Percentiles rank a stretch among this genome's conserved stretches.
These are phyloP conservation scores for Agrypnus murinus DNA, from an alignment of 2,888 invertebrate species.

Conservation along the genomic window DNA sequence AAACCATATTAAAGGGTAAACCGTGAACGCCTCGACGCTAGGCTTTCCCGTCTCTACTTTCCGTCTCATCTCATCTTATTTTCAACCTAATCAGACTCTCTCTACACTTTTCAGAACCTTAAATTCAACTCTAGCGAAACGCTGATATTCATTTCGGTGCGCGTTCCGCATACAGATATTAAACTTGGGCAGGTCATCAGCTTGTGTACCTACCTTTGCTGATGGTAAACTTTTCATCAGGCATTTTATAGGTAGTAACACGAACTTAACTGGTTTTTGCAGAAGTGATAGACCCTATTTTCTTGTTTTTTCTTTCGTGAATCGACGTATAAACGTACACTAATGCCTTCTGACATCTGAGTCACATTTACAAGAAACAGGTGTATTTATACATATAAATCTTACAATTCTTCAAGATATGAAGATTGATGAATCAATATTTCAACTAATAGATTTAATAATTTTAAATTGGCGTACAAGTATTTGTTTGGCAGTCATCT, in stretches of 20 bases:
- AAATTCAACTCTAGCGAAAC: constrained; percentile 46
- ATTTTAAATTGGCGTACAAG: too few relatives aligned
- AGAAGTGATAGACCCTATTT: constrained; percentile 34
- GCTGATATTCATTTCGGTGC: constrained; percentile 48
- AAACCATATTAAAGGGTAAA: constrained; percentile 48
- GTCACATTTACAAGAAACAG: too few relatives aligned
- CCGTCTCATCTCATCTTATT: constrained; percentile 39
- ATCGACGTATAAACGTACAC: constrained; percentile 1
- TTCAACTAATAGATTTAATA: background rate
- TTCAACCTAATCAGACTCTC: constrained; percentile 31
- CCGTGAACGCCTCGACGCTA: constrained; percentile 16
- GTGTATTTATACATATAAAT: too few relatives aligned
- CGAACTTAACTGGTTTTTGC: constrained; percentile 52
- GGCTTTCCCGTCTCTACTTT: constrained; percentile 26
- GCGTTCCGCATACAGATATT: constrained; percentile 49
- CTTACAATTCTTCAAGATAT: too few relatives aligned
- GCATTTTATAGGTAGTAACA: constrained; percentile 58
- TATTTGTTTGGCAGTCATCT: too few relatives aligned
- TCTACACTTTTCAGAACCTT: constrained; percentile 41
- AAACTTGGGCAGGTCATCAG: constrained; percentile 50
- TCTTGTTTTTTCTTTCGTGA: constrained; percentile 20
- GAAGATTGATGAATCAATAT: too few relatives aligned
- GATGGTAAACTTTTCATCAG: constrained; percentile 50
- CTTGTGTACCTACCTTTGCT: constrained; percentile 48
- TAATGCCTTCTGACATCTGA: too few relatives aligned